Evolutionary conservation across 2,888 invertebrate species (phyloP).

Genomic region (Spodoptera exigua): DNA sequence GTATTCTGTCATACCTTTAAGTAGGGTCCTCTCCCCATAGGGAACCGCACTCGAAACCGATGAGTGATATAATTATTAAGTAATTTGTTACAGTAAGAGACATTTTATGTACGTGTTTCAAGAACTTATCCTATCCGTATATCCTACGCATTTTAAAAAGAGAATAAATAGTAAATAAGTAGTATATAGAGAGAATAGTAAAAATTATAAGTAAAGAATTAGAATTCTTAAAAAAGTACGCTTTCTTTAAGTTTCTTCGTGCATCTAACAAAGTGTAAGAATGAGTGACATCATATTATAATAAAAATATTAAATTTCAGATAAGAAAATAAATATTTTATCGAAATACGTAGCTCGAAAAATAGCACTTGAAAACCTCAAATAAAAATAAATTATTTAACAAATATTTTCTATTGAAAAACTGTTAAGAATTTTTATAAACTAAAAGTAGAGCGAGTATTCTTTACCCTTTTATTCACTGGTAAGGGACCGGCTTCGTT

Average conservation of each 20-base stretch:
- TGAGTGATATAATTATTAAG: conserved; percentile 28
- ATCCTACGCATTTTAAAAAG: too few species aligned
- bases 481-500: conserved; percentile 65
- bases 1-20: conserved; percentile 24
- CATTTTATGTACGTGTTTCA: neutral
- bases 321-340: too few species aligned
- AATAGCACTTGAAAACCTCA: conserved; percentile 7
- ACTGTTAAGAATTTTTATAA: conserved; percentile 43
- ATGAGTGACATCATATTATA: too few species aligned
- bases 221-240: too few species aligned
- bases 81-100: conserved; percentile 2
- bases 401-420: conserved; percentile 51
- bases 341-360: conserved; percentile 8
- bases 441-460: conserved; percentile 51
- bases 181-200: too few species aligned
- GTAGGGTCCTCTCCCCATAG: conserved; percentile 16
- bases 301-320: too few species aligned
- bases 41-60: conserved; percentile 22
- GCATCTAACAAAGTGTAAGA: too few species aligned
- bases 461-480: conserved; percentile 63
- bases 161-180: too few species aligned
- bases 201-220: too few species aligned
- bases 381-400: conserved; percentile 44
- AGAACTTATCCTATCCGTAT: too few species aligned
- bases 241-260: too few species aligned